phyloP scores from a whole-genome alignment of 2,113 vertebrate species.

The Heptranchias perlo region DNA sequence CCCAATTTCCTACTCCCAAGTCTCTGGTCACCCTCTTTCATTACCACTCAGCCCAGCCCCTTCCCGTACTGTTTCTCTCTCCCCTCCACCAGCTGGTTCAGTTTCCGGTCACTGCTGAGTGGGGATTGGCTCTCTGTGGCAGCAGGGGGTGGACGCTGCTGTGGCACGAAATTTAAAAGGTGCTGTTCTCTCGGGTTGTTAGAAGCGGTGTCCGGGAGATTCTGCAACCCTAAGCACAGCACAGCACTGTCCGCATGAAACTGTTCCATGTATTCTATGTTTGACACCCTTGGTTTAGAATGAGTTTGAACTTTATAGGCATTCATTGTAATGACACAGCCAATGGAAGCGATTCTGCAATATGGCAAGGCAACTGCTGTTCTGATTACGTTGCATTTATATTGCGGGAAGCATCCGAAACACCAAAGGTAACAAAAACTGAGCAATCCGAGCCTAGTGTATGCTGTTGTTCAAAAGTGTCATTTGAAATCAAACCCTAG shows the following conservation, averaged over 20 bases:
- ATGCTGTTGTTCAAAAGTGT: neutral
- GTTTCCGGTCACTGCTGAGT: no score
- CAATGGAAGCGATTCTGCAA: neutral
- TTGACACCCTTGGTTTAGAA: neutral
- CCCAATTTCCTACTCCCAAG: neutral
- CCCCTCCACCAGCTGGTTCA: no score
- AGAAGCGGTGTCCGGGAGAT: neutral
- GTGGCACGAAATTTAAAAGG: neutral
- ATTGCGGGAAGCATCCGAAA: neutral
- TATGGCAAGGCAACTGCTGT: neutral
- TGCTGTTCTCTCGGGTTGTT: neutral
- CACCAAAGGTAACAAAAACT: neutral
- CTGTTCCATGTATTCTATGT: neutral
- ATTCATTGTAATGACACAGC: neutral
- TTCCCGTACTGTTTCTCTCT: neutral
- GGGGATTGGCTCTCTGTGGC: neutral
- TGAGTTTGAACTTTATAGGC: neutral
- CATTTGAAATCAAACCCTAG: neutral
- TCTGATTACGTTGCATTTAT: neutral
- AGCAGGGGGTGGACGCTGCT: neutral
- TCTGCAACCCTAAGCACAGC: neutral
- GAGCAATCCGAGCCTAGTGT: neutral
- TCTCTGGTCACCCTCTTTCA: neutral
- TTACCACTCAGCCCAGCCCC: neutral
- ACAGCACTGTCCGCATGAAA: neutral